Conservation (phyloP, 2,888 invertebrate genomes). For the Anoplius nigerrimus region DNA sequence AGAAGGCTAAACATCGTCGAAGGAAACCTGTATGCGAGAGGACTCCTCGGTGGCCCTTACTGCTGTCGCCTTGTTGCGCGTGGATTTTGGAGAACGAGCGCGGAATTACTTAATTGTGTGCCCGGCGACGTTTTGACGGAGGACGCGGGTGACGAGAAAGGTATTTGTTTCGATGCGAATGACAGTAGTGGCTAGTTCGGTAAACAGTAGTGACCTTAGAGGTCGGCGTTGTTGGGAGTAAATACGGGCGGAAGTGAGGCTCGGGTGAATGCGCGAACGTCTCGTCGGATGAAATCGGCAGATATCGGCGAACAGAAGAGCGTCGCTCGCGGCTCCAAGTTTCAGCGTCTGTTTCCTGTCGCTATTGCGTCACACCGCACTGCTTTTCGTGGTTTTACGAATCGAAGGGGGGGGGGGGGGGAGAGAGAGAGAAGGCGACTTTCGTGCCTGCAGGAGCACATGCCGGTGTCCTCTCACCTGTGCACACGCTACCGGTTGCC, state of each 20-base stretch:
- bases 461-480: too few species aligned
- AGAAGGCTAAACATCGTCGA: background rate
- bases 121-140: background rate
- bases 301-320: too few species aligned
- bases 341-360: too few species aligned
- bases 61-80: background rate
- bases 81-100: constrained; percentile 12
- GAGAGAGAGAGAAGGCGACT: constrained; percentile 3
- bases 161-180: constrained; percentile 14
- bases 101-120: background rate
- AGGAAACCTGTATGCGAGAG: constrained; percentile 6
- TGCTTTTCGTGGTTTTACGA: too few species aligned
- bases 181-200: background rate
- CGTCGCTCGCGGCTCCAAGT: too few species aligned
- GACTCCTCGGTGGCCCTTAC: constrained; percentile 4
- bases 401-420: too few species aligned
- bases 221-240: background rate
- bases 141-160: constrained; percentile 24
- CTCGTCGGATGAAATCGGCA: too few species aligned
- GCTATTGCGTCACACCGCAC: too few species aligned
- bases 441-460: background rate
- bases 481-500: too few species aligned
- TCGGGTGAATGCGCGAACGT: too few species aligned
- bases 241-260: too few species aligned
- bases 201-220: background rate